A percentile compares a stretch with the other conserved stretches of the same genome.
Evolutionary conservation across 2,113 vertebrate species (phyloP).

Genomic region (Atractosteus spatula): DNA sequence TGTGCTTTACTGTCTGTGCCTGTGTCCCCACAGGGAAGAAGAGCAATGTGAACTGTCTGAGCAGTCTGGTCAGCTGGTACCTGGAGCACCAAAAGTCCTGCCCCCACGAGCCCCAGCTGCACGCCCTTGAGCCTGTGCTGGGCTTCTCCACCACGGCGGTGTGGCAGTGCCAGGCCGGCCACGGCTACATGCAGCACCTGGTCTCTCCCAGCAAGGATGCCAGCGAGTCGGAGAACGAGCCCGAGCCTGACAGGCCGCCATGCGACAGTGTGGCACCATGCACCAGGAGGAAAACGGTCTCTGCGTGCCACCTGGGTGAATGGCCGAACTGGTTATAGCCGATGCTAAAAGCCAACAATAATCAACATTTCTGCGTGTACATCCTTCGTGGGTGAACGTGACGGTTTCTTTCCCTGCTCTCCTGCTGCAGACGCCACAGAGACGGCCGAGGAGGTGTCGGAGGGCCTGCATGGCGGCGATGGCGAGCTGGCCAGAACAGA

Average conservation of each 20-base stretch:
- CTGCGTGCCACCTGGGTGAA: not conserved
- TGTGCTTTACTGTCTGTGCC: not conserved
- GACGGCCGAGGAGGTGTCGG: conserved; percentile 16
- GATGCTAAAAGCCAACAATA: no score
- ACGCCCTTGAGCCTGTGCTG: conserved; percentile 68
- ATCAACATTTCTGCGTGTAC: no score
- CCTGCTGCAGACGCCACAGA: conserved; percentile 33
- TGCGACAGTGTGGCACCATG: not conserved
- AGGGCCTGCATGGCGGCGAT: not conserved
- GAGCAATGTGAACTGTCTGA: conserved; percentile 69
- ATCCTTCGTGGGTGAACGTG: not conserved
- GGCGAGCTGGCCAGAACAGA: conserved; percentile 21
- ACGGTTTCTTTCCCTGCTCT: conserved; percentile 26
- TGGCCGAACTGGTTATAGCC: no score
- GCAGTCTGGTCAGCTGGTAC: conserved; percentile 81
- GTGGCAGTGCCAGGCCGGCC: conserved; percentile 80
- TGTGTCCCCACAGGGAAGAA: conserved; percentile 59
- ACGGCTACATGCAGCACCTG: conserved; percentile 85
- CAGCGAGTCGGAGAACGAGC: conserved; percentile 69
- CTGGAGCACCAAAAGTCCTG: conserved; percentile 79
- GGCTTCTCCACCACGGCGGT: conserved; percentile 73
- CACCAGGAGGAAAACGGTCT: not conserved
- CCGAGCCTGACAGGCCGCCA: not conserved
- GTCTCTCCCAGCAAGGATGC: conserved; percentile 62
- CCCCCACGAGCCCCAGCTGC: conserved; percentile 76